Evolutionary conservation across 2,888 invertebrate species (phyloP).

Genomic region (Osmoderma eremita): DNA sequence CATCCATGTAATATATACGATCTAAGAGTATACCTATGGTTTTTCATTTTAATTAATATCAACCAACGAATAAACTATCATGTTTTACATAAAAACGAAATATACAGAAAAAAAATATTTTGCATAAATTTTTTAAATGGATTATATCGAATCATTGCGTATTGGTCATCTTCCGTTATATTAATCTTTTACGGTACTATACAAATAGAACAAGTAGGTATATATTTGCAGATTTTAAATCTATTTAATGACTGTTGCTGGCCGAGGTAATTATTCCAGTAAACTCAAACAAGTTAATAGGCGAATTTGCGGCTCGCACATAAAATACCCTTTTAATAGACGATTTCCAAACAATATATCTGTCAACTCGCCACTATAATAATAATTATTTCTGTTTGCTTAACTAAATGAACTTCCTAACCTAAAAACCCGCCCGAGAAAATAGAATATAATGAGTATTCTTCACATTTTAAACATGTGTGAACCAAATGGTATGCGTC

Average conservation of each 20-base stretch:
- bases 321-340: constrained; percentile 33
- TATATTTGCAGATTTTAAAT: no score
- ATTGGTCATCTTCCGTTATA: no score
- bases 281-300: not conserved
- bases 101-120: not conserved
- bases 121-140: no score
- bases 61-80: no score
- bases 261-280: not conserved
- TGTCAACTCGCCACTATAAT: constrained; percentile 49
- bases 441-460: constrained; percentile 54
- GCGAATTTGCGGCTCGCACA: constrained; percentile 17
- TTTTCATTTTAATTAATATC: no score
- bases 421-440: constrained; percentile 51
- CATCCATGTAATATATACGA: no score
- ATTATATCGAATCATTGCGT: no score
- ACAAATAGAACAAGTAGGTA: no score
- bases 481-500: constrained; percentile 53
- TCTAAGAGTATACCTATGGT: no score
- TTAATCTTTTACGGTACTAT: no score
- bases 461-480: constrained; percentile 54
- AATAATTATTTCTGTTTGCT: constrained; percentile 55
- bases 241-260: not conserved
- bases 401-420: constrained; percentile 55
- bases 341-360: constrained; percentile 44
- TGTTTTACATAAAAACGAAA: not conserved